Percentiles rank a stretch among this genome's conserved stretches.
phyloP scores from a whole-genome alignment of 2,113 vertebrate genomes.

The Tetraodon nigroviridis region DNA sequence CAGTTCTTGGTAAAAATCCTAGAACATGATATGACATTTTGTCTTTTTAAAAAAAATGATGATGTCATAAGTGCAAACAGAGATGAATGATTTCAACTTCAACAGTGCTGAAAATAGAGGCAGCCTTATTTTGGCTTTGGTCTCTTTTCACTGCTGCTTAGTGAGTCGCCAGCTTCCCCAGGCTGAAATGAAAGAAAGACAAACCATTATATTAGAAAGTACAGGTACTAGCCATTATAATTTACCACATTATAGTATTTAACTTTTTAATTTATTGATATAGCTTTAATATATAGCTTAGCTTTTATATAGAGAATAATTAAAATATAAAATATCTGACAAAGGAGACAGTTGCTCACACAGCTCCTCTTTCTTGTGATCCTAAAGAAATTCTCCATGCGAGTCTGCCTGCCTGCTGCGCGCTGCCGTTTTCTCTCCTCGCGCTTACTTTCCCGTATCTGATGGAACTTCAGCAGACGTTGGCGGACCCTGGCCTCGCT shows the following conservation, averaged over 20 bases:
- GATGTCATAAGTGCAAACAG: background rate
- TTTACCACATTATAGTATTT: too few species aligned
- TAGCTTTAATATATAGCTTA: too few species aligned
- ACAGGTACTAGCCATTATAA: background rate
- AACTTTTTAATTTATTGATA: too few species aligned
- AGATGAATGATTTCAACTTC: background rate
- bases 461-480: conserved; percentile 68
- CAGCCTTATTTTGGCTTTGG: conserved; percentile 45
- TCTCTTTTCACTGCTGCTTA: conserved; percentile 46
- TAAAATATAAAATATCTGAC: background rate
- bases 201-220: background rate
- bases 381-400: conserved; percentile 66
- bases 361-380: conserved; percentile 67
- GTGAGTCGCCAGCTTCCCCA: conserved; percentile 22
- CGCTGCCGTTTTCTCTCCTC: conserved; percentile 54
- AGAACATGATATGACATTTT: background rate
- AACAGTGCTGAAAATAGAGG: background rate
- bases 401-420: conserved; percentile 52
- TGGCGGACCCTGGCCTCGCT: conserved; percentile 65
- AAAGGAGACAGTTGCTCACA: conserved; percentile 15
- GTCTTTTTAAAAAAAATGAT: background rate
- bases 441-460: conserved; percentile 34
- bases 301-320: too few species aligned
- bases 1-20: background rate
- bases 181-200: conserved; percentile 29